A percentile compares a stretch with the other conserved stretches of the same genome.
Conservation (phyloP, 30 jellyfish, hydroid and myxozoan genomes). For the Aurelia aurita complex sp. Pacific region DNA sequence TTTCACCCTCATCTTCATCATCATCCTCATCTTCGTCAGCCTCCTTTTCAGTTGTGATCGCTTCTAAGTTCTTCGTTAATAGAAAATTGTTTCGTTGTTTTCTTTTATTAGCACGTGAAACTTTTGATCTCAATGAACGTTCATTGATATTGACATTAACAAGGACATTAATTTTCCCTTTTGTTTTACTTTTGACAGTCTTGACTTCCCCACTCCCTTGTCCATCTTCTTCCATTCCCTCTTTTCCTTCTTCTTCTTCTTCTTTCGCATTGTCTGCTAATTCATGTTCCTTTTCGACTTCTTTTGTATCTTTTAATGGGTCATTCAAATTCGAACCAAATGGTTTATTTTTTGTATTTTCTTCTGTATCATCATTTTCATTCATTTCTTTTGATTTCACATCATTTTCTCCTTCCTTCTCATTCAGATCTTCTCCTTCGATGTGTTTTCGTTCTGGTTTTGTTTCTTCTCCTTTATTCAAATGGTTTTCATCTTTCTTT, state of each 20-base stretch:
- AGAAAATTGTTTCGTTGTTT: background rate
- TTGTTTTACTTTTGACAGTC: constrained; percentile 40
- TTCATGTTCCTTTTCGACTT: background rate
- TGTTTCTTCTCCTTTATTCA: background rate
- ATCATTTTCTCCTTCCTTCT: constrained; percentile 15
- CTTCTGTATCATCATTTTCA: constrained; percentile 6
- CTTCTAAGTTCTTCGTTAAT: constrained; percentile 10
- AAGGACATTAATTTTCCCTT: constrained; percentile 91
- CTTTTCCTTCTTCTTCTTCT: constrained; percentile 1
- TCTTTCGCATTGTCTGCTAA: constrained; percentile 16
- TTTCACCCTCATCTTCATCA: constrained; percentile 36
- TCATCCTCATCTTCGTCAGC: constrained; percentile 13
- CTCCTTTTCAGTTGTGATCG: constrained; percentile 21
- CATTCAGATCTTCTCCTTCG: constrained; percentile 7
- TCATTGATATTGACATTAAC: constrained; percentile 97
- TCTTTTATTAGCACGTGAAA: constrained; percentile 43
- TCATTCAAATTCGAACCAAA: constrained; percentile 20
- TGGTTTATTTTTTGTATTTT: background rate
- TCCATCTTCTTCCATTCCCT: constrained; percentile 16
- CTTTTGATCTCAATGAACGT: constrained; percentile 76
- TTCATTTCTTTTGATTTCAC: constrained; percentile 17
- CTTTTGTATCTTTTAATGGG: constrained; percentile 32
- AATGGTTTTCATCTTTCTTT: background rate
- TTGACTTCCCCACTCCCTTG: constrained; percentile 42
- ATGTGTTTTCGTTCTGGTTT: background rate